A percentile compares a stretch with the other conserved stretches of the same genome.
These are phyloP conservation scores for Epistrophella euchroma DNA, from an alignment of 2,888 invertebrate genomes.

Conservation along the genomic window DNA sequence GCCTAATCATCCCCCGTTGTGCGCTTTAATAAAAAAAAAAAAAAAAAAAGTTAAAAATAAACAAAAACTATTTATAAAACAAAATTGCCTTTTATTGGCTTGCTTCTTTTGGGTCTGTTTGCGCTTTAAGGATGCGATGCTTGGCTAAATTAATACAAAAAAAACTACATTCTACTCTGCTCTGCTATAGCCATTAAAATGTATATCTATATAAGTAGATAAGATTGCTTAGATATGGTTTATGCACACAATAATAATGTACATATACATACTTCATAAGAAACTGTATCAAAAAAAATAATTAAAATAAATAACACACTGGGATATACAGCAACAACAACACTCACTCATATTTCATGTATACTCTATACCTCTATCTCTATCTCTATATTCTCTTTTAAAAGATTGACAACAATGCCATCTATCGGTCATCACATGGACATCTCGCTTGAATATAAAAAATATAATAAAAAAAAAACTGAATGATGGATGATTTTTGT, in stretches of 20 bases:
- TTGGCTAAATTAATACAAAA: conserved; percentile 37
- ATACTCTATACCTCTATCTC: conserved; percentile 36
- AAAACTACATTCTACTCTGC: conserved; percentile 45
- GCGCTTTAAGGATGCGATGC: conserved; percentile 70
- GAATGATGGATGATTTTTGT: conserved; percentile 75
- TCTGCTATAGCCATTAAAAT: conserved; percentile 47
- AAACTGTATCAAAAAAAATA: conserved; percentile 30
- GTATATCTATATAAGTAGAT: conserved; percentile 50
- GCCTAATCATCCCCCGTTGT: conserved; percentile 61
- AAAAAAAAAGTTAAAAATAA: conserved; percentile 23
- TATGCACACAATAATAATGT: conserved; percentile 21
- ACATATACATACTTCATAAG: conserved; percentile 18
- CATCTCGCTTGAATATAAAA: conserved; percentile 66
- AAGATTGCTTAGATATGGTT: conserved; percentile 69
- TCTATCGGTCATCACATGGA: conserved; percentile 76
- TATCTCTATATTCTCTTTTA: conserved; percentile 69
- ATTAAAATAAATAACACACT: conserved; percentile 14
- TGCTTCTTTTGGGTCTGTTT: conserved; percentile 73
- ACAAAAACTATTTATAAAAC: conserved; percentile 44
- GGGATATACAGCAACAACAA: conserved; percentile 36
- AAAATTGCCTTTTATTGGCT: conserved; percentile 68
- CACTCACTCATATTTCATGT: conserved; percentile 63
- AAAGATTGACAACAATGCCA: conserved; percentile 74
- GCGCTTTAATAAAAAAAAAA: conserved; percentile 22
- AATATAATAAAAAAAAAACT: conserved; percentile 38